Evolutionary conservation across 2,888 invertebrate species (phyloP).

Genomic region (Thalpophila matura): DNA sequence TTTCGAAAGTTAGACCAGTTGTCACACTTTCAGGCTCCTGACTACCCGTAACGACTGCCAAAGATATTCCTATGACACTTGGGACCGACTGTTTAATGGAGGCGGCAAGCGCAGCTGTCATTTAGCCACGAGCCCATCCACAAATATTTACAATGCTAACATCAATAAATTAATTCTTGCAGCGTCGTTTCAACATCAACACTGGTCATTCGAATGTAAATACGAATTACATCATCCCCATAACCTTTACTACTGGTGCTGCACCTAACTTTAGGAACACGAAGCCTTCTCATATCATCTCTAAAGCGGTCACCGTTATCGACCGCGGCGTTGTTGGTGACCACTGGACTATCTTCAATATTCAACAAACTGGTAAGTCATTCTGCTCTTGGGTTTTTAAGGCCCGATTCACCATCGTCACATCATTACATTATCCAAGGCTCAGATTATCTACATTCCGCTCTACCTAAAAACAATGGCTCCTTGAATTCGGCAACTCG

Average conservation of each 20-base stretch:
- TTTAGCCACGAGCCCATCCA: too few relatives aligned
- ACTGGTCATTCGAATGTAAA: slow-evolving; percentile 73
- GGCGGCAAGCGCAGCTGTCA: too few relatives aligned
- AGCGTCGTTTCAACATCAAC: slow-evolving; percentile 89
- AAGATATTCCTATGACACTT: too few relatives aligned
- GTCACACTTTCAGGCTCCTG: too few relatives aligned
- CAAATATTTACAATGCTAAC: neutral
- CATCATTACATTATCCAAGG: too few relatives aligned
- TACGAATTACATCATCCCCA: slow-evolving; percentile 83
- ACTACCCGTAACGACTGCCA: too few relatives aligned
- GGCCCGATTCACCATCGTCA: too few relatives aligned
- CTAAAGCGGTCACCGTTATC: slow-evolving; percentile 72
- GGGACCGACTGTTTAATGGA: too few relatives aligned
- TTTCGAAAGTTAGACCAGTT: too few relatives aligned
- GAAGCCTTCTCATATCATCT: slow-evolving; percentile 82
- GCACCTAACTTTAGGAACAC: slow-evolving; percentile 83
- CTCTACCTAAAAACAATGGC: too few relatives aligned
- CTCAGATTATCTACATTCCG: too few relatives aligned
- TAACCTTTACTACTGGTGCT: slow-evolving; percentile 81
- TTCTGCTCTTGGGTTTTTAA: neutral
- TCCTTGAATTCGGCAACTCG: too few relatives aligned
- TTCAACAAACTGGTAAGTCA: slow-evolving; percentile 90
- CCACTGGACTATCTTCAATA: slow-evolving; percentile 91
- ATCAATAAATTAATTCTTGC: slow-evolving; percentile 41
- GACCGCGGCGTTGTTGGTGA: slow-evolving; percentile 76